phyloP scores from a whole-genome alignment of 2,888 invertebrate genomes.

The Escarpia spicata region DNA sequence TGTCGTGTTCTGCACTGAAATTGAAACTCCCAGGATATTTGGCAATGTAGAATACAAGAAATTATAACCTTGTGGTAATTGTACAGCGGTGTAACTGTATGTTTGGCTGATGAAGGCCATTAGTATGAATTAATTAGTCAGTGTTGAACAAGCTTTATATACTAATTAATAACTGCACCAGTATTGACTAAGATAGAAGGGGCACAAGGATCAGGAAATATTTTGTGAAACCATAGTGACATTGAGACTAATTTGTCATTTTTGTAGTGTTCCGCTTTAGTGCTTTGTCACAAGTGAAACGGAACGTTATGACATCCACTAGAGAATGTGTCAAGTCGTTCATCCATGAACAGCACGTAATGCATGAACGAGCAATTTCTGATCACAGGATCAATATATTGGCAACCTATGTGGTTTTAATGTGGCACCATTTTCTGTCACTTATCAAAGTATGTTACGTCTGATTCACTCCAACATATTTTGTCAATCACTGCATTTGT shows the following conservation, averaged over 20 bases:
- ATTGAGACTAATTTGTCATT: neutral
- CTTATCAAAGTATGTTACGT: neutral
- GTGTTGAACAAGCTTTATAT: neutral
- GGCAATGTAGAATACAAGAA: neutral
- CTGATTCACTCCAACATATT: neutral
- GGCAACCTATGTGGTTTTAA: neutral
- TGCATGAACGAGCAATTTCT: neutral
- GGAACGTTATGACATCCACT: neutral
- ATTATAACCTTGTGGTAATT: neutral
- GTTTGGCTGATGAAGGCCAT: neutral
- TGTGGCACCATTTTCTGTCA: neutral
- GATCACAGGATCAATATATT: neutral
- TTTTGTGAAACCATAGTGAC: neutral
- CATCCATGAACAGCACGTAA: neutral
- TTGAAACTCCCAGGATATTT: neutral
- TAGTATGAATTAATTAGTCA: neutral
- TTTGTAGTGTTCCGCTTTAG: neutral
- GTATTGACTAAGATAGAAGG: neutral
- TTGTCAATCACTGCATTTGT: neutral
- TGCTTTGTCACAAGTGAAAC: neutral
- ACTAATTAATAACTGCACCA: neutral
- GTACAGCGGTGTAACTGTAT: neutral
- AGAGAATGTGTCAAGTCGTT: neutral
- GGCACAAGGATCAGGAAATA: neutral
- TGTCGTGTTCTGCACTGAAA: neutral